Conservation (phyloP, 2,113 vertebrate genomes). For the Miniopterus natalensis region DNA sequence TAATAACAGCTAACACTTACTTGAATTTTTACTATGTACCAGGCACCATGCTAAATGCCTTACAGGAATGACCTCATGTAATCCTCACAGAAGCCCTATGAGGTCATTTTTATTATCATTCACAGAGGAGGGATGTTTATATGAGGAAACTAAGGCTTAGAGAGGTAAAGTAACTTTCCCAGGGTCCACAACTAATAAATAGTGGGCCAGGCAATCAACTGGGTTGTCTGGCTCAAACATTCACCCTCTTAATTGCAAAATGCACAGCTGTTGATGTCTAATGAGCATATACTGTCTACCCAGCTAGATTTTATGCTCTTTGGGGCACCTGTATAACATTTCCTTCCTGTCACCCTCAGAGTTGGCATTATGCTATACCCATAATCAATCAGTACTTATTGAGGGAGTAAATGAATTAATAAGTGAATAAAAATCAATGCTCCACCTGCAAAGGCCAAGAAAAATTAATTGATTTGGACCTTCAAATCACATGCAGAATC, state of each 20-base stretch:
- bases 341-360: conserved; percentile 25
- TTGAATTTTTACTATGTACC: conserved; percentile 47
- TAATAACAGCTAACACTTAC: conserved; percentile 25
- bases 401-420: conserved; percentile 73
- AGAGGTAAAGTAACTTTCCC: conserved; percentile 46
- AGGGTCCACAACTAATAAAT: not conserved
- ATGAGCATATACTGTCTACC: not conserved
- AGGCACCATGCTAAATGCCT: conserved; percentile 15
- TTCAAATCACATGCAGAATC: conserved; percentile 37
- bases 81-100: not conserved
- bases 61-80: conserved; percentile 55
- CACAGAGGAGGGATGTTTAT: conserved; percentile 63
- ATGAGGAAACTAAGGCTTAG: conserved; percentile 64
- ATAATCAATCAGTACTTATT: conserved; percentile 55
- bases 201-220: not conserved
- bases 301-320: conserved; percentile 1
- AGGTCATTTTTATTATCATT: conserved; percentile 63
- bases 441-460: conserved; percentile 52
- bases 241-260: not conserved
- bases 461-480: conserved; percentile 68
- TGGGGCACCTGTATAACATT: not conserved
- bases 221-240: not conserved
- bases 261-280: not conserved
- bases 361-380: not conserved
- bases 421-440: conserved; percentile 70